Conservation (phyloP, 2,113 vertebrate species). For the Aphyosemion australe region DNA sequence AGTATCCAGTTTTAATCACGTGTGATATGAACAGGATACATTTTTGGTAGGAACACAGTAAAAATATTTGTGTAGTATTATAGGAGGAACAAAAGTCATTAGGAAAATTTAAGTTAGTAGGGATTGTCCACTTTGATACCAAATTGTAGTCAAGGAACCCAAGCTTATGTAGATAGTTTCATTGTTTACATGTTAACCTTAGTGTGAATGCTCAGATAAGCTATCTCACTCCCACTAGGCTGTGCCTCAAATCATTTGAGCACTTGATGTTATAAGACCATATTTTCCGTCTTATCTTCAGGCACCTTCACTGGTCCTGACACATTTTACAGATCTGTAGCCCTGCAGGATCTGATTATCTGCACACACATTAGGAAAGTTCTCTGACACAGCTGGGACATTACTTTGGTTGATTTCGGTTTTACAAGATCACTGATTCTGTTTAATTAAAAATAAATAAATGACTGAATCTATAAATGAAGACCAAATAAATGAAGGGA, state of each 20-base stretch:
- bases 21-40: too few relatives aligned
- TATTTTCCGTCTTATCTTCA: constrained; percentile 16
- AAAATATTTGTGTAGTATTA: too few relatives aligned
- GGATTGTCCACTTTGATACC: too few relatives aligned
- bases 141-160: neutral
- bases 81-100: too few relatives aligned
- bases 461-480: neutral
- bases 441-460: constrained; percentile 66
- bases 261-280: neutral
- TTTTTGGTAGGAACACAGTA: too few relatives aligned
- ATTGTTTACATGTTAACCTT: neutral
- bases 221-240: neutral
- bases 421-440: constrained; percentile 70
- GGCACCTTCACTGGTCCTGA: constrained; percentile 23
- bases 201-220: neutral
- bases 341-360: neutral
- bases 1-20: too few relatives aligned
- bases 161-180: neutral
- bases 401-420: constrained; percentile 73
- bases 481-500: constrained; percentile 20
- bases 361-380: constrained; percentile 20
- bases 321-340: constrained; percentile 26
- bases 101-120: too few relatives aligned
- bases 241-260: neutral
- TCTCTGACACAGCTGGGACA: constrained; percentile 29